Percentiles rank a stretch among this genome's conserved stretches.
Evolutionary conservation across 2,797 vertebrate species (phyloP).

Genomic region (Sebastes itinus): DNA sequence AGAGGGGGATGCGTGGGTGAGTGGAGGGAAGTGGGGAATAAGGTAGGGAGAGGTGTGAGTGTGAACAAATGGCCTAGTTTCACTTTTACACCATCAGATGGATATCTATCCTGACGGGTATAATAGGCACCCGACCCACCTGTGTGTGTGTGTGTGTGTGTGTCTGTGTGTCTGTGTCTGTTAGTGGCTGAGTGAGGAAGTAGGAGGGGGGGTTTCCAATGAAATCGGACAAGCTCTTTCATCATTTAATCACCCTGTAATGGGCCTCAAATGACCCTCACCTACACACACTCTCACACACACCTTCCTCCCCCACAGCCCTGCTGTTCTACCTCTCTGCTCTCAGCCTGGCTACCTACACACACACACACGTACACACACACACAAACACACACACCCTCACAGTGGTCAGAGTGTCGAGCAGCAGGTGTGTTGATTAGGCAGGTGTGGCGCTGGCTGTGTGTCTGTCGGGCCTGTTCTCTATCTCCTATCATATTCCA

Average conservation of each 20-base stretch:
- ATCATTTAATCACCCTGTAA: conserved; percentile 79
- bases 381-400: neutral
- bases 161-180: neutral
- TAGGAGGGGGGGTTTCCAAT: conserved; percentile 41
- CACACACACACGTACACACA: neutral
- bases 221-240: conserved; percentile 75
- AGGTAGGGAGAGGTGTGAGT: conserved; percentile 41
- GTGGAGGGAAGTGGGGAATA: conserved; percentile 14
- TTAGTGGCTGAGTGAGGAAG: conserved; percentile 28
- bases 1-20: neutral
- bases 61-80: conserved; percentile 63
- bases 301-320: conserved; percentile 28
- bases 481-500: conserved; percentile 60
- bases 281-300: conserved; percentile 31
- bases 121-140: conserved; percentile 62
- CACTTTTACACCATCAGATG: conserved; percentile 65
- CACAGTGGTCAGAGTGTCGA: conserved; percentile 55
- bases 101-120: conserved; percentile 66
- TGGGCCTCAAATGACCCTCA: conserved; percentile 69
- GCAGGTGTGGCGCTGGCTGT: conserved; percentile 59
- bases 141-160: conserved; percentile 24
- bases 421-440: conserved; percentile 76
- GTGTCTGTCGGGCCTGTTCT: conserved; percentile 46
- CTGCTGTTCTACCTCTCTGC: conserved; percentile 41
- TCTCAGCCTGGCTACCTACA: conserved; percentile 26